Conservation (phyloP, 2,797 vertebrate species). For the Carduelis carduelis region DNA sequence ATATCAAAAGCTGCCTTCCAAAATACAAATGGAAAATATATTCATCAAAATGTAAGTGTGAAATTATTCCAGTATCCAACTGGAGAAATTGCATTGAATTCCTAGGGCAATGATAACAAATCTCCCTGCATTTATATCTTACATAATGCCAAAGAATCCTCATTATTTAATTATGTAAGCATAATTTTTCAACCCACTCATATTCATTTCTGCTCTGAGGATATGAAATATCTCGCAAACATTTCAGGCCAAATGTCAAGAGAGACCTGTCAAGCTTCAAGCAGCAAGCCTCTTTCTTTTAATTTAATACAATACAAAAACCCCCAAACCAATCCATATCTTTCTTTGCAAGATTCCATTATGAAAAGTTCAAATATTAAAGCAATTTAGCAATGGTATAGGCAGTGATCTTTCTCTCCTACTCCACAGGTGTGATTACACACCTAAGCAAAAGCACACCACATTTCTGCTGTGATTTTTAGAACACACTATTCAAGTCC, state of each 20-base stretch:
- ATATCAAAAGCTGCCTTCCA: not conserved
- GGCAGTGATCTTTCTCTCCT: not conserved
- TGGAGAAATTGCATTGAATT: not conserved
- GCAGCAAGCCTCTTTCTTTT: not conserved
- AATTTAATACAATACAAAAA: not conserved
- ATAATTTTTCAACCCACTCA: slow-evolving; percentile 23
- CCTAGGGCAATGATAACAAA: not conserved
- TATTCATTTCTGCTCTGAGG: not conserved
- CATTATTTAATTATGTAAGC: slow-evolving; percentile 31
- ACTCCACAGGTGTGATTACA: not conserved
- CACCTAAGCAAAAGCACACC: not conserved
- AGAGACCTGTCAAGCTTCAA: not conserved
- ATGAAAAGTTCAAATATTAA: not conserved
- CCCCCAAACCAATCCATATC: not conserved
- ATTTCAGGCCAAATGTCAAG: slow-evolving; percentile 18
- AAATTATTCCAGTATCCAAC: not conserved
- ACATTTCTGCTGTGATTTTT: not conserved
- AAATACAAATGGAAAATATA: not conserved
- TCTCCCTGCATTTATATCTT: not conserved
- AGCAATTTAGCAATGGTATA: not conserved
- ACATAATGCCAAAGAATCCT: slow-evolving; percentile 1
- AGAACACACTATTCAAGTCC: not conserved
- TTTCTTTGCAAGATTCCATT: not conserved
- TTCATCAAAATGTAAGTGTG: not conserved
- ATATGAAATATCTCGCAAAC: slow-evolving; percentile 9